Base-by-base conservation (phyloP, 2,888 invertebrate species). In the Microctonus hyperodae region DNA sequence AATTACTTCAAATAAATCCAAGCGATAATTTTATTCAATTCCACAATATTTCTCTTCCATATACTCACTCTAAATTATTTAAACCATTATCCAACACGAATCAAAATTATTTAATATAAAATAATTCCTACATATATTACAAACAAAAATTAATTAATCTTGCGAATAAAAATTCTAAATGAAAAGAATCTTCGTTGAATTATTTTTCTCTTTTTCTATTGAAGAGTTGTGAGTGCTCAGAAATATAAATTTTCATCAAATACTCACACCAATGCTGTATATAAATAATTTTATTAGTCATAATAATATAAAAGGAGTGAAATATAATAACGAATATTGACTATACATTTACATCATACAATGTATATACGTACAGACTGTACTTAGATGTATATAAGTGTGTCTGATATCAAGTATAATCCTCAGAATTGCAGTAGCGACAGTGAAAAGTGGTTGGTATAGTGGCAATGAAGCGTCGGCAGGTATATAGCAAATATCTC, bases 301-400 rank as follows among this genome's bases (percentile, higher is more conserved):
- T 44, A 16, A 44, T 16, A 44, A 9, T 44, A 16, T 44, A 7
- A 20, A 44, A 44, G 44, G 16, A 44, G 44, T 44, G 44, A 44
- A 44, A 16, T 6, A 44, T 6, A 44, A 44, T 25, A n/a, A 22
- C 23, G 51, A 51, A 25, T 25, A 44, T 44, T 44, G 44, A 44
- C 16, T 44, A n/a, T n/a, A 37, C n/a, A n/a, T 7, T 9, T n/a
- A 16, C n/a, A n/a, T n/a, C 37, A 23, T 20, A 50, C 50, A 22
- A 11, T 50, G 22, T 4, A 20, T 51, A 51, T 51, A 23, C 44
- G 44, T 76, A 74, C 74, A n/a, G n/a, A n/a, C 75, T 74, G 57
- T n/a, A n/a, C n/a, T n/a, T n/a, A n/a, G n/a, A n/a, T n/a, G n/a
- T 35, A 35, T 35, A 35, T 44, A 7, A 7, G 28, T 28, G 44